Percentiles rank a stretch among this genome's conserved stretches.
These are phyloP conservation scores for Episyrphus balteatus DNA, from an alignment of 1,140 invertebrate species.

Conservation along the genomic window DNA sequence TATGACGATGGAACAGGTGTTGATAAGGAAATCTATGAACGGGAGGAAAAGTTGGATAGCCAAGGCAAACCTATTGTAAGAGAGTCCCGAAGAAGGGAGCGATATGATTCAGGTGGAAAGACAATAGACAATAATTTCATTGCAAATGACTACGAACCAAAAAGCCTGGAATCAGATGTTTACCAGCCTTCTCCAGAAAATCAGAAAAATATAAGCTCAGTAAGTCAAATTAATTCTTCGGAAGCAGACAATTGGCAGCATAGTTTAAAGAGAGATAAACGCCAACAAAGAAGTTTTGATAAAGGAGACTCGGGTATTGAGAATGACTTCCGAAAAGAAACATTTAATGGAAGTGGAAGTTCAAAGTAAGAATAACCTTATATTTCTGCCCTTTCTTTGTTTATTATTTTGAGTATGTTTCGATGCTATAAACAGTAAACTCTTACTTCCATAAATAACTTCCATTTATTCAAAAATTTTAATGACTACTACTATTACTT, in stretches of 20 bases:
- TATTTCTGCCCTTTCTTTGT: neutral
- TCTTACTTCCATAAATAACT: too few relatives aligned
- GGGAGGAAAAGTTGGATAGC: conserved; percentile 43
- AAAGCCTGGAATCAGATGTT: conserved; percentile 49
- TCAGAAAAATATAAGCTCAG: conserved; percentile 8
- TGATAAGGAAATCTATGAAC: conserved; percentile 40
- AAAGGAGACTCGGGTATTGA: conserved; percentile 65
- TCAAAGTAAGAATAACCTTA: conserved; percentile 23
- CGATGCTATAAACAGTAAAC: too few relatives aligned
- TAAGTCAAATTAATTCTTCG: conserved; percentile 14
- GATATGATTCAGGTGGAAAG: conserved; percentile 35
- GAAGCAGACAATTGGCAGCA: conserved; percentile 32
- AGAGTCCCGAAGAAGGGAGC: conserved; percentile 40
- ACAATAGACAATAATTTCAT: conserved; percentile 7
- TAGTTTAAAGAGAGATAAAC: conserved; percentile 30
- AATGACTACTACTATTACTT: too few relatives aligned
- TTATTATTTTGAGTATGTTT: neutral
- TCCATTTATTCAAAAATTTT: too few relatives aligned
- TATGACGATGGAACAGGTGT: conserved; percentile 37
- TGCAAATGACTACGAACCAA: conserved; percentile 45
- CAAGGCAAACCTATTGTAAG: conserved; percentile 44
- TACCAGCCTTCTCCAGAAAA: conserved; percentile 42
- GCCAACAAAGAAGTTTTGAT: conserved; percentile 34
- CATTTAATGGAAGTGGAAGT: conserved; percentile 42
- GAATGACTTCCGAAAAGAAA: conserved; percentile 62